A percentile compares a stretch with the other conserved stretches of the same genome.
Conservation (phyloP, 2,113 vertebrate genomes). For the Thalassoma bifasciatum region DNA sequence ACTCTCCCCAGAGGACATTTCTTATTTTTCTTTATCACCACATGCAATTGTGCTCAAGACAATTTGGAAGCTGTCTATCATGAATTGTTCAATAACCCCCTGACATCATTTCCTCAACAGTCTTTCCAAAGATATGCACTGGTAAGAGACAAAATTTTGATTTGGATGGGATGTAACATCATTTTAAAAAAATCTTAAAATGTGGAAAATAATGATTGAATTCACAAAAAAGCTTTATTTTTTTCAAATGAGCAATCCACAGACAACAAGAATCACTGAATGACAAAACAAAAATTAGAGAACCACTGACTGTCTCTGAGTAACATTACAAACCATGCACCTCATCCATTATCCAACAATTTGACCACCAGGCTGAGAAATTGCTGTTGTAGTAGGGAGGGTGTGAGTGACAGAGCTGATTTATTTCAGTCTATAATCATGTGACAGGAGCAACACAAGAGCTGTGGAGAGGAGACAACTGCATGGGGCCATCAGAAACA, state of each 20-base stretch:
- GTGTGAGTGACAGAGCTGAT: conserved; percentile 72
- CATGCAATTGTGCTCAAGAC: no score
- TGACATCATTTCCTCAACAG: no score
- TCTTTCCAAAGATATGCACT: no score
- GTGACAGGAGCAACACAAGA: conserved; percentile 40
- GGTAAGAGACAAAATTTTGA: no score
- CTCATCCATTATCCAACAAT: conserved; percentile 68
- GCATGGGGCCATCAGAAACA: conserved; percentile 4
- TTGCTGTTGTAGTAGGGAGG: conserved; percentile 54
- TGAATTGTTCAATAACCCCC: no score
- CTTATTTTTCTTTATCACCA: conserved; percentile 9
- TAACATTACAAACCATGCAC: conserved; percentile 51
- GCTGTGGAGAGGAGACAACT: conserved; percentile 52
- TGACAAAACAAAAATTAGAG: conserved; percentile 16
- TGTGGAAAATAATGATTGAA: no score
- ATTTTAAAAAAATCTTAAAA: no score
- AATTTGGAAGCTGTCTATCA: no score
- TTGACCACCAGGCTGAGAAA: conserved; percentile 70
- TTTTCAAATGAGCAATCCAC: neutral
- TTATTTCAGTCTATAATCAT: conserved; percentile 70
- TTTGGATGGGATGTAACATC: no score
- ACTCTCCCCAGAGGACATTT: conserved; percentile 4
- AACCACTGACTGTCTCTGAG: conserved; percentile 29
- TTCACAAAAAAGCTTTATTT: neutral
- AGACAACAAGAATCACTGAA: conserved; percentile 6